Conservation (phyloP, 2,888 invertebrate genomes). For the Cheilosia vulpina region DNA sequence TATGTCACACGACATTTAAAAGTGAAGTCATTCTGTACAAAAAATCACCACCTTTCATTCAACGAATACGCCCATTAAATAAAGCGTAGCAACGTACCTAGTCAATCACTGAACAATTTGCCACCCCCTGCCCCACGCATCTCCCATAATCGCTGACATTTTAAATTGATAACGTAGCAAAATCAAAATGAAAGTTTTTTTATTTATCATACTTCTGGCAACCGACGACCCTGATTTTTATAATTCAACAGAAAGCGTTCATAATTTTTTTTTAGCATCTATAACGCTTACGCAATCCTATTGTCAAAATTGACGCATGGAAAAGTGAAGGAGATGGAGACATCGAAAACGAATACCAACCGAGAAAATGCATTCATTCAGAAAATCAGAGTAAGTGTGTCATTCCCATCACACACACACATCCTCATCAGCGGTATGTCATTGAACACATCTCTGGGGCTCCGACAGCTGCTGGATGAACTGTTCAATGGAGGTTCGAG, state of each 20-base stretch:
- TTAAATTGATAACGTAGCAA: neutral
- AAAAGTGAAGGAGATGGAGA: neutral
- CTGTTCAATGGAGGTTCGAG: slow-evolving; percentile 48
- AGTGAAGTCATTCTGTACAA: slow-evolving; percentile 19
- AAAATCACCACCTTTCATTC: neutral
- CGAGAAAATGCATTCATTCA: neutral
- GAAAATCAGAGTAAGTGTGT: slow-evolving; percentile 28
- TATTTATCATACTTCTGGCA: neutral
- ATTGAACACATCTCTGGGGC: neutral
- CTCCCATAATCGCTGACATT: neutral
- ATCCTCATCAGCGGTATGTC: slow-evolving; percentile 1
- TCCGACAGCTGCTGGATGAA: slow-evolving; percentile 11
- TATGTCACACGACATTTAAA: neutral
- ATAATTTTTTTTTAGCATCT: no score
- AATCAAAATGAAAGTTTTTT: neutral
- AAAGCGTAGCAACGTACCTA: neutral
- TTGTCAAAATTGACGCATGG: no score
- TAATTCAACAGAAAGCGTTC: no score
- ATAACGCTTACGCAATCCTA: no score
- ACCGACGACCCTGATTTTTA: neutral
- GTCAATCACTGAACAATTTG: slow-evolving; percentile 5
- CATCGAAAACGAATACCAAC: neutral
- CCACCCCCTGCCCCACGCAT: neutral
- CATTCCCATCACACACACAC: neutral
- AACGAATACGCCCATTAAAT: slow-evolving; percentile 22